Evolutionary conservation across 1,140 invertebrate species (phyloP), one percentile per base, ranked within the genome.

Genomic region (Polyergus mexicanus): DNA sequence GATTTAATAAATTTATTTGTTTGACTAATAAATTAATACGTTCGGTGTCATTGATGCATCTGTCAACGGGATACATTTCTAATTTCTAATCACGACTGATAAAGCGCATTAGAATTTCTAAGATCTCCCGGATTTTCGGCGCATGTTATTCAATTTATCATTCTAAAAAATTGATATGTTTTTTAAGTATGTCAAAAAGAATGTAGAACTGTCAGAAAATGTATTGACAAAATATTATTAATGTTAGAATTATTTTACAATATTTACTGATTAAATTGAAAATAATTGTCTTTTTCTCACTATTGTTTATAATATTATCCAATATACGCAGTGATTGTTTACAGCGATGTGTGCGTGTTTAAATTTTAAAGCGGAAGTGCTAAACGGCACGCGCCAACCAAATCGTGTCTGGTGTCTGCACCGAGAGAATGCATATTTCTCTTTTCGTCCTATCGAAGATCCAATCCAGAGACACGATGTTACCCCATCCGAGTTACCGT

Each of bases 351-450:
- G 2, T 25, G 25, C 25, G 25, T 13, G 75, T 85, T 86, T 87
- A 89, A 90, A 85, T 85, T 83, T 90, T 51, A 51, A 86, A 74
- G 35, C 74, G 69, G 66, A 86, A 90, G 47, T 56, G 54, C 32
- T 77, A 44, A 38, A 32, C 16, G 80, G 25, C 56, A 90, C 47
- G 62, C 22, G 28, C 10, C 22, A 51, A 69, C 38, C 51, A 74
- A 88, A 89, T 84, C 28, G 58, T 41, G 58, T 47, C 51, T 38
- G 85, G 63, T 78, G 80, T 35, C 78, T 87, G 88, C 74, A 58
- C 10, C 58, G 35, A 56, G 78, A 89, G 88, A 89, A 87, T 86
- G 87, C 71, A 65, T 85, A 56, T 56, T 65, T 69, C 69, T 58
- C 47, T 41, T 72, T 69, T 62, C 62, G 7, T 35, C 54, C 84